These are phyloP conservation scores for Cichlasoma orientale DNA, from an alignment of 2,797 vertebrate species.

Conservation along the genomic window DNA sequence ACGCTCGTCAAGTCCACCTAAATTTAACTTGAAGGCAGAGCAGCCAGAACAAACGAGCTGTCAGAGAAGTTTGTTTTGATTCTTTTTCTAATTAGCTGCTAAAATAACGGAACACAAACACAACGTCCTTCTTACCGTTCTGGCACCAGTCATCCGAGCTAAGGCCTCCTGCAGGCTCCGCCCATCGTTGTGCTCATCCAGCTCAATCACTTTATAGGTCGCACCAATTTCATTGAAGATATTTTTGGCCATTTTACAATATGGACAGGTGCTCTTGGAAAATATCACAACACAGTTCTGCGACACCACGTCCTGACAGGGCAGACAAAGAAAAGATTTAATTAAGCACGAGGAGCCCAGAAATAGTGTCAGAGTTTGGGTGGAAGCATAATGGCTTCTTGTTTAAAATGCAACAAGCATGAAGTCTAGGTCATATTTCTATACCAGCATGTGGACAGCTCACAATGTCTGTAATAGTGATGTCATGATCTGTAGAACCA, in stretches of 20 bases:
- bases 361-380: background rate
- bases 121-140: slow-evolving; percentile 84
- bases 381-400: background rate
- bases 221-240: slow-evolving; percentile 90
- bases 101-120: background rate
- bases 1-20: background rate
- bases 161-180: slow-evolving; percentile 88
- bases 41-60: slow-evolving; percentile 24
- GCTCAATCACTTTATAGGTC: slow-evolving; percentile 88
- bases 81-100: background rate
- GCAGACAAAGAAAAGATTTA: background rate
- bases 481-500: no score
- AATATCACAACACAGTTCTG: slow-evolving; percentile 96
- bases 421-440: background rate
- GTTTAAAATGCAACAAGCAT: background rate
- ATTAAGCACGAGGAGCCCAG: background rate
- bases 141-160: slow-evolving; percentile 87
- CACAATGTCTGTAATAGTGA: no score
- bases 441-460: background rate
- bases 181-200: slow-evolving; percentile 88
- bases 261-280: slow-evolving; percentile 94
- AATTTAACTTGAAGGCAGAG: slow-evolving; percentile 19
- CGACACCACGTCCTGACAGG: slow-evolving; percentile 87
- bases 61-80: background rate
- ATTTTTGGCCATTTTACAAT: slow-evolving; percentile 93